These are phyloP conservation scores for Sthenelais limicola DNA, from an alignment of 2,888 invertebrate species.

Conservation along the genomic window DNA sequence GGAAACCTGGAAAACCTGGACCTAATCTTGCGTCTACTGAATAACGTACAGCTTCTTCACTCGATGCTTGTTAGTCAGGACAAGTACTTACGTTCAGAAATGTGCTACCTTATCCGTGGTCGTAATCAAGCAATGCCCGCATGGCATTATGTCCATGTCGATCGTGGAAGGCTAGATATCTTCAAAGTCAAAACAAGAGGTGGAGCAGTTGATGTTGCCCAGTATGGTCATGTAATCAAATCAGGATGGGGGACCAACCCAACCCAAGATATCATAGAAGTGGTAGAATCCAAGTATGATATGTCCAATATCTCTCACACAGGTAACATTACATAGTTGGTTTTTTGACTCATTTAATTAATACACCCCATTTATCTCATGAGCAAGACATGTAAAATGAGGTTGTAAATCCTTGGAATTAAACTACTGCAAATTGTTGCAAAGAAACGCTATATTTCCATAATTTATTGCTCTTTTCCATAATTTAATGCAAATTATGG, in stretches of 20 bases:
- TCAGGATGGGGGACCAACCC: slow-evolving; percentile 38
- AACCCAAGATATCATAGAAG: slow-evolving; percentile 12
- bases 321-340: no score
- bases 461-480: no score
- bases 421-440: no score
- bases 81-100: slow-evolving; percentile 6
- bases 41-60: neutral
- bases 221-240: slow-evolving; percentile 31
- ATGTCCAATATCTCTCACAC: no score
- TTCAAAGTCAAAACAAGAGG: slow-evolving; percentile 33
- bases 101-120: slow-evolving; percentile 29
- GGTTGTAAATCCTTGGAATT: no score
- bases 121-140: slow-evolving; percentile 35
- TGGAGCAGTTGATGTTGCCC: slow-evolving; percentile 35
- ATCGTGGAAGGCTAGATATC: slow-evolving; percentile 23
- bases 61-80: neutral
- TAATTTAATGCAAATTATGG: no score
- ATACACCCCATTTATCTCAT: no score
- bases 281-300: no score
- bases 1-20: slow-evolving; percentile 6
- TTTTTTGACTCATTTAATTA: no score
- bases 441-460: no score
- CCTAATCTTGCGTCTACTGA: neutral
- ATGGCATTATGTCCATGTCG: slow-evolving; percentile 35
- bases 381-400: no score